Base-by-base conservation (phyloP, 2,113 vertebrate genomes). In the Salvelinus alpinus region DNA sequence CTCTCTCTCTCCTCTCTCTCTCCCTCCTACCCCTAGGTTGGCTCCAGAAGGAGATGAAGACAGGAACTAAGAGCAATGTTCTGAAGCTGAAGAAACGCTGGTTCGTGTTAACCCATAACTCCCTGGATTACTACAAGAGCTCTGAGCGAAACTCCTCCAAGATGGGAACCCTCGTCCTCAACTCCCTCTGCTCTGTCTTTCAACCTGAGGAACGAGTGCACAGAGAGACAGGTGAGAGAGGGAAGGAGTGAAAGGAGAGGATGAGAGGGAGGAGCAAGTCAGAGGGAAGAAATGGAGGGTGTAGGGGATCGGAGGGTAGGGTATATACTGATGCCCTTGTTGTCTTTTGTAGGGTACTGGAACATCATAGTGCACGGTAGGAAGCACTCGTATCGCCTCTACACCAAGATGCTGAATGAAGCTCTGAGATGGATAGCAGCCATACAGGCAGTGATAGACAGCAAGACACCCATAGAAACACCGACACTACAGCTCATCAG, bases 71-170 rank as follows among this genome's bases (percentile, higher is more conserved):
- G 89, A 94, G 93, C 85, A 94, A 95, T 11, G 95, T 95, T 6
- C 91, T 96, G 81, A 97, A 96, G 85, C 93, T 97, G 88, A 97
- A 97, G 90, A 96, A 96, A 73, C 95, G 96, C 85, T 97, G 96
- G 96, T 96, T 97, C 82, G 95, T 97, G 38, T 85, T 97, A 81
- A 97, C 94, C 48, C 94, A 94, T 86, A 96, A 93, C 80, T 96
- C 96, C 18, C 88, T 97, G 0, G 96, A 97, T 88, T 97, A 97
- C 86, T 97, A 95, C 90, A 97, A 96, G 85, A 96, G 94, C 0
- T 94, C 96, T 0, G 96, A 97, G 85, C 90, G 92, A 65, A 94
- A 89, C 44, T 93, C 95, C n/a, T 94, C 95, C 84, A 97, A 97
- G 83, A 95, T 98, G 60, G 96, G 96, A 73, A 98, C 96, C 0